phyloP scores from a whole-genome alignment of 2,113 vertebrate genomes.

The Nerophis ophidion region DNA sequence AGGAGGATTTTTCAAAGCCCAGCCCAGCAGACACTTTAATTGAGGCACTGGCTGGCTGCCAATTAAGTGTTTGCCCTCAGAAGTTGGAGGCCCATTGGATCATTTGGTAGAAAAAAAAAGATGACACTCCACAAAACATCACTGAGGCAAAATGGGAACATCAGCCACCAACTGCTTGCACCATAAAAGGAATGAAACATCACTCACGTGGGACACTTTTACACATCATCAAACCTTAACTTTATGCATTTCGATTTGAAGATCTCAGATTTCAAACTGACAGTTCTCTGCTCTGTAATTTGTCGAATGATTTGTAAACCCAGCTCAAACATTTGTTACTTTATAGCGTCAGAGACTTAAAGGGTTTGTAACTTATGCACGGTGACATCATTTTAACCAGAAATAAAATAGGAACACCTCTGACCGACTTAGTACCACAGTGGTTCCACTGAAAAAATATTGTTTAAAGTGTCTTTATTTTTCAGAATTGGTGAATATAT shows the following conservation, averaged over 20 bases:
- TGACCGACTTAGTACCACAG: no score
- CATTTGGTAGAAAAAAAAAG: conserved; percentile 14
- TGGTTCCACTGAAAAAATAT: no score
- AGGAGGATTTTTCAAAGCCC: conserved; percentile 14
- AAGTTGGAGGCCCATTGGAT: conserved; percentile 26
- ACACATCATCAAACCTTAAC: conserved; percentile 2
- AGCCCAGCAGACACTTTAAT: conserved; percentile 21
- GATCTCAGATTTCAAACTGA: no score
- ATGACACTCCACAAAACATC: conserved; percentile 12
- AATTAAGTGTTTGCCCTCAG: conserved; percentile 33
- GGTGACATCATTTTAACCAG: no score
- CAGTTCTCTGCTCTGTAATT: no score
- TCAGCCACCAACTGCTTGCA: conserved; percentile 18
- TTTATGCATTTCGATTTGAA: neutral
- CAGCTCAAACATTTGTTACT: no score
- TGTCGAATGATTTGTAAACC: no score
- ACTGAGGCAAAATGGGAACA: conserved; percentile 19
- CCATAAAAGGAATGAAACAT: conserved; percentile 27
- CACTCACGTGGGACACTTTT: conserved; percentile 15
- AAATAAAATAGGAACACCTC: no score
- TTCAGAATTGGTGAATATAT: no score
- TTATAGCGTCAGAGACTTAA: no score
- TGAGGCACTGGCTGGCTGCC: conserved; percentile 35
- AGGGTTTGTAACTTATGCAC: no score
- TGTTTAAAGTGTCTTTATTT: no score